Evolutionary conservation across 2,888 invertebrate species (phyloP).

Genomic region (Pomacea canaliculata): DNA sequence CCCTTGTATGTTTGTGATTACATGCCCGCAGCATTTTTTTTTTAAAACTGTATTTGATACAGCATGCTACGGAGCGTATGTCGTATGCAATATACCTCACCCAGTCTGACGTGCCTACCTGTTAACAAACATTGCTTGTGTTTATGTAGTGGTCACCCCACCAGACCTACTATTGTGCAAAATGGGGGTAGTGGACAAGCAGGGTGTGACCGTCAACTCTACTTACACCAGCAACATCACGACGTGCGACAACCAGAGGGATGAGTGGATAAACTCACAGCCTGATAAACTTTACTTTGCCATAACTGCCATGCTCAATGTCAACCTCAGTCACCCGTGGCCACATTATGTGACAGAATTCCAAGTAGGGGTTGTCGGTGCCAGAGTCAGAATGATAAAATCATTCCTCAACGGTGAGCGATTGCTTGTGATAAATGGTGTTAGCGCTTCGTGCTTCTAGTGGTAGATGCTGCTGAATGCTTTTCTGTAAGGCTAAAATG

Average conservation of each 20-base stretch:
- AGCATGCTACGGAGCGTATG: too few relatives aligned
- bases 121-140: not conserved
- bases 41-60: too few relatives aligned
- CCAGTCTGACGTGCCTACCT: too few relatives aligned
- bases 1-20: not conserved
- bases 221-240: not conserved
- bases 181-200: not conserved
- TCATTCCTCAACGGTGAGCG: not conserved
- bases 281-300: not conserved
- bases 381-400: not conserved
- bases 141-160: conserved; percentile 1
- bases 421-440: too few relatives aligned
- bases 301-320: not conserved
- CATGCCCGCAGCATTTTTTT: not conserved
- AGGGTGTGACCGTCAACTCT: not conserved
- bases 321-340: not conserved
- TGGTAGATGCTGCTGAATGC: too few relatives aligned
- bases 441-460: too few relatives aligned
- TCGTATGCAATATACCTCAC: too few relatives aligned
- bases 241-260: conserved; percentile 1
- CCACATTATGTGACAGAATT: not conserved
- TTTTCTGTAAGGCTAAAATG: too few relatives aligned
- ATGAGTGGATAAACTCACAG: conserved; percentile 15
- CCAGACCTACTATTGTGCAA: not conserved
- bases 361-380: not conserved